Conservation (phyloP, 64 coral and sea anemone species). For the Orbicella faveolata region DNA sequence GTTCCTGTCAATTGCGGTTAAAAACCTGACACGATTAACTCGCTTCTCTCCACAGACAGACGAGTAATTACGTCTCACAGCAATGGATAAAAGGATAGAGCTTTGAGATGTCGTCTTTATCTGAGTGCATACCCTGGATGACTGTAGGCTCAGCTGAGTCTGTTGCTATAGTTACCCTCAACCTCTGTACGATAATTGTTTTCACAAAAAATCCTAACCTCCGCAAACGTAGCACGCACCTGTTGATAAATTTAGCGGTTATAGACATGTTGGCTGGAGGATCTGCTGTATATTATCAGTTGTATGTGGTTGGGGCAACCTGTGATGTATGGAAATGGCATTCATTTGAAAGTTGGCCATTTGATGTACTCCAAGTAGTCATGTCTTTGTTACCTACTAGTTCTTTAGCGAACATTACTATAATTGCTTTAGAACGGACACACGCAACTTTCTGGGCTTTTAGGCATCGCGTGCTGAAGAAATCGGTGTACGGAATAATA, state of each 20-base stretch:
- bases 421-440: neutral
- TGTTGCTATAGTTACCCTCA: neutral
- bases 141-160: neutral
- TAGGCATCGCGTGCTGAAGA: neutral
- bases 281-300: too few relatives aligned
- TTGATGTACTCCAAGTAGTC: too few relatives aligned
- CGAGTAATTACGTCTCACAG: too few relatives aligned
- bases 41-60: too few relatives aligned
- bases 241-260: slow-evolving; percentile 1
- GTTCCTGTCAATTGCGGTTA: too few relatives aligned
- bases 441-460: neutral
- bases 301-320: neutral
- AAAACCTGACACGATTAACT: too few relatives aligned
- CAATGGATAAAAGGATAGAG: too few relatives aligned
- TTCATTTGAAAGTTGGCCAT: neutral
- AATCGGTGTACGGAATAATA: neutral
- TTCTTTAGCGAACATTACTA: neutral
- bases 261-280: slow-evolving; percentile 5
- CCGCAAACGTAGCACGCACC: neutral
- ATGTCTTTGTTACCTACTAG: neutral
- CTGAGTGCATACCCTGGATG: neutral
- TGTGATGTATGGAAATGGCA: neutral
- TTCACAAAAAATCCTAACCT: neutral
- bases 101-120: neutral
- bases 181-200: neutral